Evolutionary conservation across 92 coral and sea anemone species (phyloP).

Genomic region (Montipora capitata): DNA sequence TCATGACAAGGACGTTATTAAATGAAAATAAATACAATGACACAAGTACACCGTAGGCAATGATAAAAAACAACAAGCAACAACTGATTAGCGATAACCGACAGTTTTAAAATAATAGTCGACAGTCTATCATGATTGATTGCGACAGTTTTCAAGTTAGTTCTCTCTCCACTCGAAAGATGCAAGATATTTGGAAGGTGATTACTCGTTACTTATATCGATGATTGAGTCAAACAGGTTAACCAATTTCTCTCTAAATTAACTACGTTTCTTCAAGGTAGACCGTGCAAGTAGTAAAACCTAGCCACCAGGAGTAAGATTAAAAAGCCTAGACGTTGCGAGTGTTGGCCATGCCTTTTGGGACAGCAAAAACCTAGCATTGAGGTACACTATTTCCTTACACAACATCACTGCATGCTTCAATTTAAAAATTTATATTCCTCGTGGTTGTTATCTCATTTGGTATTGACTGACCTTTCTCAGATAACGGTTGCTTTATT

Average conservation of each 20-base stretch:
- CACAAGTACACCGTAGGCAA: background rate
- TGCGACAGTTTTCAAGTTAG: background rate
- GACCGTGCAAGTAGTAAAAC: too few relatives aligned
- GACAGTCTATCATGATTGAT: background rate
- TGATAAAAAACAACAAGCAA: background rate
- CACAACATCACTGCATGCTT: background rate
- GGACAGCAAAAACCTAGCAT: background rate
- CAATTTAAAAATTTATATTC: background rate
- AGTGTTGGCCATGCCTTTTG: too few relatives aligned
- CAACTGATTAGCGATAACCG: background rate
- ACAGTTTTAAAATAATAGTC: background rate
- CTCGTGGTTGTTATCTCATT: background rate
- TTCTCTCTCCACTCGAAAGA: background rate
- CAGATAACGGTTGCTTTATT: background rate
- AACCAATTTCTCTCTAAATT: background rate
- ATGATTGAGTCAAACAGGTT: background rate
- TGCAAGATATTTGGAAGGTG: background rate
- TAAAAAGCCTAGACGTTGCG: background rate
- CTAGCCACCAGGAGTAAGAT: too few relatives aligned
- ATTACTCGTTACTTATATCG: conserved; percentile 1
- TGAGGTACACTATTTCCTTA: background rate
- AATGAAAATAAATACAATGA: background rate
- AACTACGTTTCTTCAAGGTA: background rate
- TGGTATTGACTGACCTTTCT: background rate
- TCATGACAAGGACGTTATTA: too few relatives aligned